Evolutionary conservation across 2,888 invertebrate genomes (phyloP), one percentile per base, ranked within the genome.

Genomic region (Odontothrips loti): DNA sequence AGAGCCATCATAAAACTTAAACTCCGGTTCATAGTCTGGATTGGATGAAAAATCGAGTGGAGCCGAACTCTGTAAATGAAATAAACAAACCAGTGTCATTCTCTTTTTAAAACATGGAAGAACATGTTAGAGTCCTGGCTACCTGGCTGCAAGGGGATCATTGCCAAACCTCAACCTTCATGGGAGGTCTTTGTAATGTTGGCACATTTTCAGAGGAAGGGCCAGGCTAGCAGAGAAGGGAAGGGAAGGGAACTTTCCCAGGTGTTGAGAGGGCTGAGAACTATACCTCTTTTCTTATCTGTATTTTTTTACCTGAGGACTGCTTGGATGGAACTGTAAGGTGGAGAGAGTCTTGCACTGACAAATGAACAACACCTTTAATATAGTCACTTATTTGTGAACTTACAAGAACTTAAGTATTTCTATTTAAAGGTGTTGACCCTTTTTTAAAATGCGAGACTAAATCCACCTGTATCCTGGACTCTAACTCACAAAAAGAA

Each of bases 11-110:
- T 95, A 99, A 90, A 98, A 99, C 86, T 93, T 93, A 89, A 99
- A 99, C 82, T 93, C 94, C 11, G 93, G 90, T 88, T 99, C 99
- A 87, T 94, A 94, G 87, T 96, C 94, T 75, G 93, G 93, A 89
- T 99, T 99, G 87, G 93, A 93, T n/a, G 98, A 96, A 88, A 99
- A 97, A 88, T 99, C 98, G 84, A 98, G 89, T 79, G 93, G 92
- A 85, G 94, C 92, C 78, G 93, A 90, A 83, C 90, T 90, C 95
- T 96, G 90, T 10, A 86, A 86, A 79, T 82, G 80, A 81, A 83
- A 82, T 47, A 47, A 81, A 80, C 15, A 17, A 58, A 58, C 34
- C 34, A 43, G 6, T 43, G 34, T 43, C 34, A 78, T 75, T 17
- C 27, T 47, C 27, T 12, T 78, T 68, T 78, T 11, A 47, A 27